phyloP scores from a whole-genome alignment of 2,888 invertebrate species.

The Rhimphoctona megacephalus region DNA sequence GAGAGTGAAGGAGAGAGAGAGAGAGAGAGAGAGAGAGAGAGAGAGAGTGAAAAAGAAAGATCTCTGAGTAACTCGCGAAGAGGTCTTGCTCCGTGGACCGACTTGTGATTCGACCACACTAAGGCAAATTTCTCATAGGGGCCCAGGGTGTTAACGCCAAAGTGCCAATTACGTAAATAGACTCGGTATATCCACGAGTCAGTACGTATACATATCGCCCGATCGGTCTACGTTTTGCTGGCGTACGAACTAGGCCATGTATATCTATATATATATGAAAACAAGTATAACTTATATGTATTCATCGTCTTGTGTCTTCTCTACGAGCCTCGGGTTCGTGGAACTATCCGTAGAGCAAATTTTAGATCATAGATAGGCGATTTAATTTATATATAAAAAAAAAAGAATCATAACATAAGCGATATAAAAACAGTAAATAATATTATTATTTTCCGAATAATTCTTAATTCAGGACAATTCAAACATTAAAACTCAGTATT shows the following conservation, averaged over 20 bases:
- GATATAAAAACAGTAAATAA: neutral
- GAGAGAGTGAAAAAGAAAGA: conserved; percentile 14
- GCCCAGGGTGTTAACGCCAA: conserved; percentile 64
- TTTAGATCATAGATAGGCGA: neutral
- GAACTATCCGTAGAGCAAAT: neutral
- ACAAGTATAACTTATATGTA: neutral
- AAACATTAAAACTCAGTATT: neutral
- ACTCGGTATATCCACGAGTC: conserved; percentile 60
- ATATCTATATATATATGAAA: neutral
- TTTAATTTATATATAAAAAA: neutral
- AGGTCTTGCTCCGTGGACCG: conserved; percentile 28
- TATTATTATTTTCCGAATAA: too few species aligned
- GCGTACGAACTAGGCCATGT: conserved; percentile 30
- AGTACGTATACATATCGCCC: conserved; percentile 62
- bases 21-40: conserved; percentile 25
- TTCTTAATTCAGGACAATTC: too few species aligned
- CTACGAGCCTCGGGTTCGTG: neutral
- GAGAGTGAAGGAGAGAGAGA: neutral
- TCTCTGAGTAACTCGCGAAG: conserved; percentile 16
- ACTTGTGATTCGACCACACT: conserved; percentile 50
- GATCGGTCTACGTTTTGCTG: conserved; percentile 61
- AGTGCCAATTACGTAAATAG: conserved; percentile 69
- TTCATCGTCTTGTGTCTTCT: conserved; percentile 14
- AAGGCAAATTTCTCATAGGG: conserved; percentile 67
- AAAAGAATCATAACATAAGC: neutral